phyloP scores from a whole-genome alignment of 2,113 vertebrate genomes.

The Dipodomys merriami region DNA sequence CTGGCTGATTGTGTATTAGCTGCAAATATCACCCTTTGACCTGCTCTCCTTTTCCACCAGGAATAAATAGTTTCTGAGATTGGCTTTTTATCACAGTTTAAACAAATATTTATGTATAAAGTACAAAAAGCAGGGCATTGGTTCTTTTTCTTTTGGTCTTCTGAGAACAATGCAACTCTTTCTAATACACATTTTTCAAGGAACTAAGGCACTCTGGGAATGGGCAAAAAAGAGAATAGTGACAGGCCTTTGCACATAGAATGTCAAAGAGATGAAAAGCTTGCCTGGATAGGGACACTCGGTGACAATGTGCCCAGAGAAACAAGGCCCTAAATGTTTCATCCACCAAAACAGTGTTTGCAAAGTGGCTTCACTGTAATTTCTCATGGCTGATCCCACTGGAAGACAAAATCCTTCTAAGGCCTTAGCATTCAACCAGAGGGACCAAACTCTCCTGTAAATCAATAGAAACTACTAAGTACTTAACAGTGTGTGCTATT shows the following conservation, averaged over 20 bases:
- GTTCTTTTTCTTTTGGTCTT: conserved; percentile 25
- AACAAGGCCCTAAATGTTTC: background rate
- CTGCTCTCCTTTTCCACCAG: background rate
- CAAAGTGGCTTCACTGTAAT: background rate
- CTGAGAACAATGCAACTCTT: conserved; percentile 19
- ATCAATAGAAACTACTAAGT: conserved; percentile 9
- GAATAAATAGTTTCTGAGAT: background rate
- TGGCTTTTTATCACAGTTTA: conserved; percentile 41
- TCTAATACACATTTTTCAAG: conserved; percentile 46
- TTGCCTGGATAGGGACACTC: background rate
- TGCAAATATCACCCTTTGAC: background rate
- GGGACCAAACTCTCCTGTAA: background rate
- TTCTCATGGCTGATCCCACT: background rate
- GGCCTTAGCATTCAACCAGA: background rate
- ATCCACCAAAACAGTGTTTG: background rate
- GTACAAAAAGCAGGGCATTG: background rate
- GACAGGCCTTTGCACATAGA: background rate
- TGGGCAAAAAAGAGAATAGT: background rate
- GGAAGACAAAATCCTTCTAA: background rate
- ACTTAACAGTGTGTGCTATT: background rate
- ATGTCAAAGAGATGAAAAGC: background rate
- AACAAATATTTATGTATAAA: conserved; percentile 61
- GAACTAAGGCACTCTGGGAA: background rate
- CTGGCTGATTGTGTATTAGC: background rate
- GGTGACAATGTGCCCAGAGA: background rate